Percentiles rank a stretch among this genome's conserved stretches.
Conservation (phyloP, 2,888 invertebrate genomes). For the Lampropteryx suffumata region DNA sequence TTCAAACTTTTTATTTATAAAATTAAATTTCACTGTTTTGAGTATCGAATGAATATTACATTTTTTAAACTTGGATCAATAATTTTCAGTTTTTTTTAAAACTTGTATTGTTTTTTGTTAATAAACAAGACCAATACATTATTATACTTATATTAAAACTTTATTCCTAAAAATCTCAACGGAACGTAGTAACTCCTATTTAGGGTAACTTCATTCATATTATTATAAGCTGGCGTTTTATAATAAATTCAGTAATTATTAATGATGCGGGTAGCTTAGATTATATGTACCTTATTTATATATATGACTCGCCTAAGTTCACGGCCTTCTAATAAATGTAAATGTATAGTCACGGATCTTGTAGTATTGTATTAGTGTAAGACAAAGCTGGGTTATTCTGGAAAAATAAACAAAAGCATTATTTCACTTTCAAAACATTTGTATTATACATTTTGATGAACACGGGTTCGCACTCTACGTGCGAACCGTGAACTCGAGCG, state of each 20-base stretch:
- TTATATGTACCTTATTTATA: neutral
- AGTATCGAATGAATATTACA: too few relatives aligned
- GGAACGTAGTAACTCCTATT: neutral
- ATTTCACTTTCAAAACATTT: too few relatives aligned
- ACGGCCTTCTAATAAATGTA: constrained; percentile 67
- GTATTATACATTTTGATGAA: too few relatives aligned
- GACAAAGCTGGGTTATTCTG: constrained; percentile 15
- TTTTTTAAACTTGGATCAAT: too few relatives aligned
- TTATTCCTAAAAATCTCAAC: constrained; percentile 5
- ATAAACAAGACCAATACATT: too few relatives aligned
- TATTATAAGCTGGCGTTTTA: constrained; percentile 7
- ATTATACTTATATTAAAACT: too few relatives aligned
- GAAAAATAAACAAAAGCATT: neutral
- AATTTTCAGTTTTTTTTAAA: too few relatives aligned
- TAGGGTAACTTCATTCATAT: constrained; percentile 9
- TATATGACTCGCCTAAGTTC: constrained; percentile 55
- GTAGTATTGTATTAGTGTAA: constrained; percentile 45
- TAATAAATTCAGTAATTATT: constrained; percentile 9
- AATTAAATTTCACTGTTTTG: too few relatives aligned
- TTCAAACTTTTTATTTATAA: too few relatives aligned
- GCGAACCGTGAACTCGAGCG: too few relatives aligned
- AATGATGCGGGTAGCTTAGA: constrained; percentile 2
- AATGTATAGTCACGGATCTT: constrained; percentile 49
- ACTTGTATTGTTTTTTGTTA: too few relatives aligned
- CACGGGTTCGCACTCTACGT: too few relatives aligned